Evolutionary conservation across 1,140 invertebrate genomes (phyloP), one percentile per base, ranked within the genome.

Genomic region (Pogonus chalceus): DNA sequence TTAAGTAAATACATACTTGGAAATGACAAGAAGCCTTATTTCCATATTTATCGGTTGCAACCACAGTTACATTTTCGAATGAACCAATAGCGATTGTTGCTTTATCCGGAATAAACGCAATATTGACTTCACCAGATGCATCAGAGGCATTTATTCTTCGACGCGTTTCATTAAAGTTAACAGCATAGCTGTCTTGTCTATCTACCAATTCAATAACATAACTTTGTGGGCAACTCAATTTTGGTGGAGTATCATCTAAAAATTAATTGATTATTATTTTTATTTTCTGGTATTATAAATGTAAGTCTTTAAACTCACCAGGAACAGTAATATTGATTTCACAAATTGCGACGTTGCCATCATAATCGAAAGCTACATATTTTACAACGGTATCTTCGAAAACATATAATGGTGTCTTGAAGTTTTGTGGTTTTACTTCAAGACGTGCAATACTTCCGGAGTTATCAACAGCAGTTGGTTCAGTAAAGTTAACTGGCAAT

Each of bases 261-360:
- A 68, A 7, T 7, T 7, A 46, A 14, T 46, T 4, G 16, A 46
- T 46, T 48, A 49, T 24, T 21, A 51, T 39, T 23, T 18, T 16
- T 20, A 14, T 49, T n/a, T 31, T 23, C 12, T 31, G 23, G 35
- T 53, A 39, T 37, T 54, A 23, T 52, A 51, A 49, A 54, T 31
- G 35, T 51, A 46, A 35, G 18, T 31, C 20, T 48, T 1, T 54
- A 12, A 7, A 53, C 58, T 66, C 71, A 80, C 79, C 81, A 24
- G 89, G 88, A 2, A 94, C 89, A 3, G 91, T 94, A 18, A 96
- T 93, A 63, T 95, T 95, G 2, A 97, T 91, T 77, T 92, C 88
- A 66, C 94, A 98, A 68, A 96, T 95, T 21, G 93, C 94, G 20
- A 95, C 90, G 66, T 98, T 97, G 58, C 94, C 94, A 69, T 97